These are phyloP conservation scores for Orgyia antiqua DNA, from an alignment of 2,888 invertebrate genomes.

Conservation along the genomic window DNA sequence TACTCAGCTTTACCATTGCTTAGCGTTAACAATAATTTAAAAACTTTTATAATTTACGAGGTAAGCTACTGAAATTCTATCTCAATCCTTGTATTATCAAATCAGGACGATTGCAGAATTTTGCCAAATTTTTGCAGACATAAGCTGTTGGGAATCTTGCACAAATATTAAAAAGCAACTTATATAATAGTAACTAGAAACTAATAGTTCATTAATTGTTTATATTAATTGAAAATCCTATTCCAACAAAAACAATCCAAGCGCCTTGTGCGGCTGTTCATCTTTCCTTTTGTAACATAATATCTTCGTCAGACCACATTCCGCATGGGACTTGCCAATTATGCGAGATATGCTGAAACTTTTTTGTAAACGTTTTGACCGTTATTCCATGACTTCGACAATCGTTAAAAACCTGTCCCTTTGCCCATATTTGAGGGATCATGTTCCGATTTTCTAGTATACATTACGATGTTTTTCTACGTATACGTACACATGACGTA, in stretches of 20 bases:
- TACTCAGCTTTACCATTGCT: constrained; percentile 17
- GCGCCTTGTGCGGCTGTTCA: constrained; percentile 50
- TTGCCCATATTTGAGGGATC: constrained; percentile 44
- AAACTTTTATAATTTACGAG: no score
- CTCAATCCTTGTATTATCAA: no score
- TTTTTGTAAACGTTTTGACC: constrained; percentile 49
- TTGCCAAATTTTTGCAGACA: no score
- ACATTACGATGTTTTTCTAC: constrained; percentile 56
- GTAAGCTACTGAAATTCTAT: no score
- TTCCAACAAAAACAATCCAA: no score
- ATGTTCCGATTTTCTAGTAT: constrained; percentile 72
- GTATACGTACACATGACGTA: constrained; percentile 46
- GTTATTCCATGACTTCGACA: constrained; percentile 67
- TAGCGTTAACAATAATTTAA: no score
- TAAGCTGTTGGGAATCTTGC: no score
- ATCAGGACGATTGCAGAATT: no score
- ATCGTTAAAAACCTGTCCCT: constrained; percentile 59
- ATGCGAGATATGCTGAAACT: constrained; percentile 54
- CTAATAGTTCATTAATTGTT: no score
- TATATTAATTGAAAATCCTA: no score
- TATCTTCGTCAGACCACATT: constrained; percentile 63
- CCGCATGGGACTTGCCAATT: constrained; percentile 63
- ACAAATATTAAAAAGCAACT: no score
- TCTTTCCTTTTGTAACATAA: constrained; percentile 57
- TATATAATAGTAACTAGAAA: no score